Evolutionary conservation across 2,888 invertebrate genomes (phyloP).

Genomic region (Sphinx pinastri): DNA sequence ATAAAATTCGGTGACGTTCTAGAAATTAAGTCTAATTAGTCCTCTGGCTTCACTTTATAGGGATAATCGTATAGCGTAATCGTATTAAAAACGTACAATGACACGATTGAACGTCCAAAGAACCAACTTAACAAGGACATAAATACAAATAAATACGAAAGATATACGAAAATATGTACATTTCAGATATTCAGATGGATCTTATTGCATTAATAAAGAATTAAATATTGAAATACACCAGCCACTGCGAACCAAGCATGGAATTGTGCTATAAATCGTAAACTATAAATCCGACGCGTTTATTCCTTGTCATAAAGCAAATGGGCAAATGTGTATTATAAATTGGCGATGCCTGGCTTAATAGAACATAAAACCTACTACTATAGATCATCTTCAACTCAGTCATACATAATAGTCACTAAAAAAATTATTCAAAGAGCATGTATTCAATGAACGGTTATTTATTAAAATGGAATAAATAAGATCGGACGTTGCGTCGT

Average conservation of each 20-base stretch:
- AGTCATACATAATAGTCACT: not conserved
- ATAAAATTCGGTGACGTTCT: not conserved
- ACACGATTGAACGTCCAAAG: not conserved
- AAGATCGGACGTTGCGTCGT: conserved; percentile 16
- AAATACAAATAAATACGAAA: not conserved
- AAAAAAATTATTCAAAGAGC: not conserved
- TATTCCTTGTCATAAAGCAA: not conserved
- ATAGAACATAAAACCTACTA: not conserved
- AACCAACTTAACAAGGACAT: not conserved
- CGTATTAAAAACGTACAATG: not conserved
- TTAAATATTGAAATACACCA: not conserved
- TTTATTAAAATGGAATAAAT: conserved; percentile 18
- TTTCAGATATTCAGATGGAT: not conserved
- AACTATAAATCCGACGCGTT: not conserved
- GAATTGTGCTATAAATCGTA: not conserved
- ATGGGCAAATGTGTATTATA: conserved; percentile 1
- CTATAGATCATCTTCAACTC: not conserved
- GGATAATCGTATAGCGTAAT: not conserved
- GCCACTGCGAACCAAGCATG: not conserved
- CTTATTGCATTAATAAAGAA: not conserved
- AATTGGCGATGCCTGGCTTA: not conserved
- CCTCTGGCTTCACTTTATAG: not conserved
- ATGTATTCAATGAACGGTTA: not conserved
- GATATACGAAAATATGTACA: not conserved
- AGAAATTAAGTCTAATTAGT: not conserved